Evolutionary conservation across 2,888 invertebrate species (phyloP), one percentile per base, ranked within the genome.

Genomic region (Drosophila niveifrons): DNA sequence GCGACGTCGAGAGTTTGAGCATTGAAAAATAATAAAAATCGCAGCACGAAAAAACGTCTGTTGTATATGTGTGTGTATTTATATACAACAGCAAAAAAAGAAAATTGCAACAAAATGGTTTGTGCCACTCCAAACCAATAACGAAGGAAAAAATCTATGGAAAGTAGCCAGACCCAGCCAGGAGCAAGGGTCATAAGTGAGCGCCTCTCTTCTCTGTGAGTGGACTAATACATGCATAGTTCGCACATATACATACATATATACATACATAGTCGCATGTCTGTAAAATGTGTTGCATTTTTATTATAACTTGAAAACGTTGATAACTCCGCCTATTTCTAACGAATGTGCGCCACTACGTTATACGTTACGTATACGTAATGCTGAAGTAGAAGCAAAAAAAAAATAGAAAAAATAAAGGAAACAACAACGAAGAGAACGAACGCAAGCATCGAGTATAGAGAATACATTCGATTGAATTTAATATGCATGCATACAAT

Each of bases 241-340:
- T 48, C 57, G 51, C 66, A 46, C 51, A 62, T 63, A 46, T 51
- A 62, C 62, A 69, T 65, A 67, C 51, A 62, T 63, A 46, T 51
- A 62, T 63, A 69, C 63, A 67, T 65, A 71, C 69, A 72, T 66
- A 69, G 67, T 71, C 71, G 75, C 75, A 80, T 83, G 81, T 89
- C 81, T 89, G 83, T 84, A 88, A 85, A 85, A 85, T 91, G 88
- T 88, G 90, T 85, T 90, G 90, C 90, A 90, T 90, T 91, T 91
- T 91, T 91, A 90, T 91, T 90, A 90, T 90, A 90, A 90, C 91
- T 91, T 90, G 89, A 90, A 90, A 90, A 90, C 90, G 90, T 90
- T 89, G 91, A 90, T 91, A 91, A 90, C 91, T 91, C 91, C 91
- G 91, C 91, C 91, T 90, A 90, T 90, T 90, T 88, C 90, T 87